Percentiles rank a stretch among this genome's conserved stretches.
These are phyloP conservation scores for Lagodon rhomboides DNA, from an alignment of 2,797 vertebrate genomes.

Conservation along the genomic window DNA sequence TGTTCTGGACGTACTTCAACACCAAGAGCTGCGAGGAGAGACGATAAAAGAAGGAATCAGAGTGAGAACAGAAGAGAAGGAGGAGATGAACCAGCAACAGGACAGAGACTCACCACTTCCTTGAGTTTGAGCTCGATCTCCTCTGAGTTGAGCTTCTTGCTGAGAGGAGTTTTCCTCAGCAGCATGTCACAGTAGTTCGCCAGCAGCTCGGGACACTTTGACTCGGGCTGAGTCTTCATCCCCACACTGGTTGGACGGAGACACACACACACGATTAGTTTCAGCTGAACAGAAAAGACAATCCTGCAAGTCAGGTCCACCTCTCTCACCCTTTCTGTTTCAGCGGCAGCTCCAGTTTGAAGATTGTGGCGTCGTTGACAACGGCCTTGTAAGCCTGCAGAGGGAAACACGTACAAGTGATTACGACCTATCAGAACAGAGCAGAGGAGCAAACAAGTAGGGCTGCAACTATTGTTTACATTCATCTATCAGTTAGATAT, in stretches of 20 bases:
- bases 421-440: background rate
- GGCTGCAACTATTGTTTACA: background rate
- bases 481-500: background rate
- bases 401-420: background rate
- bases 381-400: slow-evolving; percentile 96
- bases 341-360: slow-evolving; percentile 97
- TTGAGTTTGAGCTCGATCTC: slow-evolving; percentile 98
- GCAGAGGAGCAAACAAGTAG: background rate
- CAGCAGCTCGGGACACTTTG: slow-evolving; percentile 97
- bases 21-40: slow-evolving; percentile 65
- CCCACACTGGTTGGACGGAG: slow-evolving; percentile 86
- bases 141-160: slow-evolving; percentile 98
- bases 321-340: slow-evolving; percentile 96
- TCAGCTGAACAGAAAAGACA: background rate
- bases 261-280: background rate
- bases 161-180: slow-evolving; percentile 96
- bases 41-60: background rate
- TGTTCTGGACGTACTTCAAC: slow-evolving; percentile 96
- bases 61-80: background rate
- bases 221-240: slow-evolving; percentile 97
- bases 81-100: slow-evolving; percentile 59
- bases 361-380: slow-evolving; percentile 98
- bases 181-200: slow-evolving; percentile 99
- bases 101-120: slow-evolving; percentile 92
- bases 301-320: slow-evolving; percentile 33